Conservation (phyloP, 1,140 invertebrate species). For the Drosophila ananassae region DNA sequence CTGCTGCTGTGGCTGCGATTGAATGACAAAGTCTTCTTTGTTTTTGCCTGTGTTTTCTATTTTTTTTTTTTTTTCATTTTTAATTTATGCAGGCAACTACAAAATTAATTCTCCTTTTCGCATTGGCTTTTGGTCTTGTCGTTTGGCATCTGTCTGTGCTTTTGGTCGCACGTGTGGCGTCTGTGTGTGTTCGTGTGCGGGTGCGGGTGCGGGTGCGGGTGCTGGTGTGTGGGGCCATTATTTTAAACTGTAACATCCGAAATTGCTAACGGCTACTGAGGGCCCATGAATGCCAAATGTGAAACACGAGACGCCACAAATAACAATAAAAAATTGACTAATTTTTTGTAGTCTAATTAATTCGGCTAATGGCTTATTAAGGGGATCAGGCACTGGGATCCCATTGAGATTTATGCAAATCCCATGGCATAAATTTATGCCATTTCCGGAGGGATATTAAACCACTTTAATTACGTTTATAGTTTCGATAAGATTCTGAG, state of each 20-base stretch:
- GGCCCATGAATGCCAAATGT: slow-evolving; percentile 56
- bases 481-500: background rate
- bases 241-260: slow-evolving; percentile 56
- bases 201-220: slow-evolving; percentile 2
- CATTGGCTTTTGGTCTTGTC: slow-evolving; percentile 52
- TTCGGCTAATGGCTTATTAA: slow-evolving; percentile 45
- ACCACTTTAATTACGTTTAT: slow-evolving; percentile 15
- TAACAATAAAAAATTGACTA: slow-evolving; percentile 66
- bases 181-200: slow-evolving; percentile 7
- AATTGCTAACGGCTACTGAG: slow-evolving; percentile 48
- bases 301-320: slow-evolving; percentile 58
- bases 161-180: slow-evolving; percentile 55
- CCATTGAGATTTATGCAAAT: slow-evolving; percentile 27
- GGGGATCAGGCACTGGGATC: slow-evolving; percentile 16
- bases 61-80: slow-evolving; percentile 25
- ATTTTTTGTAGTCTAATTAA: slow-evolving; percentile 63
- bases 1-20: slow-evolving; percentile 42
- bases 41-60: slow-evolving; percentile 16
- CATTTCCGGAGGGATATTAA: slow-evolving; percentile 22
- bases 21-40: slow-evolving; percentile 64
- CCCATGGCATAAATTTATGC: slow-evolving; percentile 32
- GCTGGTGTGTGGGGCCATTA: slow-evolving; percentile 13
- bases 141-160: slow-evolving; percentile 32
- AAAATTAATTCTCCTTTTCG: slow-evolving; percentile 67
- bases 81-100: slow-evolving; percentile 77